phyloP scores from a whole-genome alignment of 2,113 vertebrate species.

The Apeltes quadracus region DNA sequence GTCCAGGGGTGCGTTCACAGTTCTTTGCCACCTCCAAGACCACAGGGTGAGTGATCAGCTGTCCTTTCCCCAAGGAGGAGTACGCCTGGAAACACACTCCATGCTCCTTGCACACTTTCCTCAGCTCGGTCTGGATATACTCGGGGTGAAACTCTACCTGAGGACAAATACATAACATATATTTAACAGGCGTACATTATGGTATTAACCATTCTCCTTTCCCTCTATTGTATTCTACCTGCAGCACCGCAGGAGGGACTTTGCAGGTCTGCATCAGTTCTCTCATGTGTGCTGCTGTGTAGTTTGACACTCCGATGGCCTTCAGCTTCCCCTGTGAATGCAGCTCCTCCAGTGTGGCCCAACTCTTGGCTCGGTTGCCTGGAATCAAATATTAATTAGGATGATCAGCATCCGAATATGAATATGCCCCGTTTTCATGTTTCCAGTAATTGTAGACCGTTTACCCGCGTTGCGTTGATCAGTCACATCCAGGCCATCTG shows the following conservation, averaged over 20 bases:
- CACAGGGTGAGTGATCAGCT: conserved; percentile 70
- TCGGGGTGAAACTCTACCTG: conserved; percentile 86
- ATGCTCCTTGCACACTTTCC: conserved; percentile 71
- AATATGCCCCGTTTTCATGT: not conserved
- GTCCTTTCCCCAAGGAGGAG: conserved; percentile 82
- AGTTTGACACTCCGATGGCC: conserved; percentile 87
- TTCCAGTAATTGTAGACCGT: not conserved
- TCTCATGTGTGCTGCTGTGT: conserved; percentile 80
- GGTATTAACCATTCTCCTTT: not conserved
- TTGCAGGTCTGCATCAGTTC: conserved; percentile 77
- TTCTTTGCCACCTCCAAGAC: conserved; percentile 74
- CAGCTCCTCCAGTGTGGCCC: conserved; percentile 80
- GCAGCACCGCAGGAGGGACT: conserved; percentile 76
- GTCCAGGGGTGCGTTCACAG: conserved; percentile 73
- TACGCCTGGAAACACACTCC: conserved; percentile 85
- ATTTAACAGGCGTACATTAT: too few species aligned
- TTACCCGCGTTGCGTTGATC: conserved; percentile 75
- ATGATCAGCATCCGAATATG: not conserved
- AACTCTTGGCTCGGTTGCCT: conserved; percentile 78
- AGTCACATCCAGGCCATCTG: conserved; percentile 73
- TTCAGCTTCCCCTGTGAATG: conserved; percentile 77
- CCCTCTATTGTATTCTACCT: conserved; percentile 40
- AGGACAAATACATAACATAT: conserved; percentile 6
- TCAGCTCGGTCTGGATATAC: conserved; percentile 78
- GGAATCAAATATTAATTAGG: conserved; percentile 34